Base-by-base conservation (phyloP, 2,888 invertebrate genomes). In the Rhopalosiphum nymphaeae region DNA sequence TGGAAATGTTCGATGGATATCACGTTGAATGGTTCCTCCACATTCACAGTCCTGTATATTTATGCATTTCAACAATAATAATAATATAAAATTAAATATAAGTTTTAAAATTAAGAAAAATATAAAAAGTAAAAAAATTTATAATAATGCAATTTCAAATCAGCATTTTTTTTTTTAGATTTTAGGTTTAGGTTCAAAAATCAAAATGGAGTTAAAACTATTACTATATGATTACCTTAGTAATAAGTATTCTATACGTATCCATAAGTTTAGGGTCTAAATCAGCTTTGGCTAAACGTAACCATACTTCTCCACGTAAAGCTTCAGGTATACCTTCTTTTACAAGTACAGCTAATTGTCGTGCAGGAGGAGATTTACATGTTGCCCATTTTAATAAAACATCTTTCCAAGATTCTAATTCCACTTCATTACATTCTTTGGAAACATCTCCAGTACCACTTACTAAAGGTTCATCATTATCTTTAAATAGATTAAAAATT, bases 371-470 rank as follows among this genome's bases (percentile, higher is more conserved):
- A 13, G 94, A 94, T 11, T 95, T 94, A 61, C 94, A 94, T 29
- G 97, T 97, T 36, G 97, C 97, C 97, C 97, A 98, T 96, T 97
- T 97, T 94, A 97, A 97, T 16, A 98, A 96, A 26, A 99, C 98
- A 95, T 99, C 98, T 93, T 98, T 97, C 99, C 99, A 99, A 95
- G 97, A 98, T 93, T 98, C 98, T 89, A 99, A 96, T 90, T 99
- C 98, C 95, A 98, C 98, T 95, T 98, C 98, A 0, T 98, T 98
- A 95, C 99, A 99, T 95, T 99, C 99, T 96, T 99, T 99, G 0
- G 99, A 99, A 1, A 99, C 99, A 95, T 98, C 97, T 0, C 99
- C 99, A 10, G 99, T 99, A 0, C 99, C 99, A 96, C 99, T 99
- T n/a, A 99, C 96, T 95, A 99, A 96, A 0, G 99, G 99, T 95